Evolutionary conservation across 2,113 vertebrate species (phyloP), one percentile per base, ranked within the genome.

Genomic region (Epinephelus cyanopodus): DNA sequence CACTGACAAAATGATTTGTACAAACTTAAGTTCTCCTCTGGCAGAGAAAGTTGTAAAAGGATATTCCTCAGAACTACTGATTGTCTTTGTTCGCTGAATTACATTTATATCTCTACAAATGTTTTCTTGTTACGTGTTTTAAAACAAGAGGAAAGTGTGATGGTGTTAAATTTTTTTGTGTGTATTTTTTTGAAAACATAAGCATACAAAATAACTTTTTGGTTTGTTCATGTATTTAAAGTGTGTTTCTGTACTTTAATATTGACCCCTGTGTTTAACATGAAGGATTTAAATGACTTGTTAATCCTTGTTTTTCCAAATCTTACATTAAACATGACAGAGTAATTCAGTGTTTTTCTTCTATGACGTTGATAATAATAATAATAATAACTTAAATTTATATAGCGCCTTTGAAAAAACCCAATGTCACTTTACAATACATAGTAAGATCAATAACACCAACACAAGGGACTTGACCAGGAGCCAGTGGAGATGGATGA

Each of bases 11-110:
- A 37, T 2, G 15, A 21, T 47, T 60, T 21, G 10, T 58, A 21
- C 2, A 2, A 25, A 47, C 3, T 14, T 18, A 21, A 12, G 25
- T 1, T 69, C 48, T 63, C 18, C 13, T 66, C 54, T 33, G 1
- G 4, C 29, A 47, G 19, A 74, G 37, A 80, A 67, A 21, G 1
- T 25, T 64, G 65, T 85, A 77, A 42, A 1, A 68, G 79, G 82
- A 87, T 79, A 85, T 88, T 81, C 74, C 80, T 75, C 1, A 25
- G 45, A 77, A 29, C 6, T 45, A n/a, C 1, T 53, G 2, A 9
- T 50, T 15, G 0, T 2, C 25, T 14, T 25, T 52, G 37, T 52
- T 10, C 2, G 25, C 21, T 2, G 18, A 52, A 2, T 15, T 58
- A 6, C 15, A 15, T 48, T 0, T 21, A 27, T 73, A 14, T 45